Conservation (phyloP, 2,888 invertebrate species). For the Sphaeridia pumilis region DNA sequence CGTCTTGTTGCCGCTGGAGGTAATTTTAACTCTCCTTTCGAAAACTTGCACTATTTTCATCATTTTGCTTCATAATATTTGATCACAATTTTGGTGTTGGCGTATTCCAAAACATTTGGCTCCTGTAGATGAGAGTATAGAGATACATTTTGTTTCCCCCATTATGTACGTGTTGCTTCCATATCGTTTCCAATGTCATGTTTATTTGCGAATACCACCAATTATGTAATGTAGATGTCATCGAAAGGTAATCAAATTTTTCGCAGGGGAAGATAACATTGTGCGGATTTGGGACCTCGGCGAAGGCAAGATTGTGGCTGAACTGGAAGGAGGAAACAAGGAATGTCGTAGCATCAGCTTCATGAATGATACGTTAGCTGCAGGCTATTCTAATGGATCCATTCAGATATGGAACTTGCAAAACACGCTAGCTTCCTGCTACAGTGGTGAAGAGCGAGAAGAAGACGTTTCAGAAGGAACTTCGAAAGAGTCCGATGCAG, state of each 20-base stretch:
- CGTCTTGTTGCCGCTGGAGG: constrained; percentile 73
- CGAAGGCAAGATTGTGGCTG: constrained; percentile 51
- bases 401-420: constrained; percentile 53
- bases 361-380: constrained; percentile 51
- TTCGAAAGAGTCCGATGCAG: background rate
- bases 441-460: constrained; percentile 1
- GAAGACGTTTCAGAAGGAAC: background rate
- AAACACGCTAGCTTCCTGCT: background rate
- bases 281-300: constrained; percentile 63
- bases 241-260: too few relatives aligned
- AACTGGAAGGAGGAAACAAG: constrained; percentile 40
- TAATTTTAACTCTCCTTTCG: constrained; percentile 39
- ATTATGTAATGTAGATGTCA: too few relatives aligned
- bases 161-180: too few relatives aligned
- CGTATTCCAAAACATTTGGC: too few relatives aligned
- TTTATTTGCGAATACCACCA: too few relatives aligned
- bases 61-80: too few relatives aligned
- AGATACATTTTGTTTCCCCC: too few relatives aligned
- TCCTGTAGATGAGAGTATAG: too few relatives aligned
- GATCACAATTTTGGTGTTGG: too few relatives aligned
- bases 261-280: constrained; percentile 55
- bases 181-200: too few relatives aligned
- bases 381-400: constrained; percentile 54
- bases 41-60: too few relatives aligned
- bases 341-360: constrained; percentile 29